phyloP scores from a whole-genome alignment of 2,113 vertebrate species.

The Gallinago paraguaiae region DNA sequence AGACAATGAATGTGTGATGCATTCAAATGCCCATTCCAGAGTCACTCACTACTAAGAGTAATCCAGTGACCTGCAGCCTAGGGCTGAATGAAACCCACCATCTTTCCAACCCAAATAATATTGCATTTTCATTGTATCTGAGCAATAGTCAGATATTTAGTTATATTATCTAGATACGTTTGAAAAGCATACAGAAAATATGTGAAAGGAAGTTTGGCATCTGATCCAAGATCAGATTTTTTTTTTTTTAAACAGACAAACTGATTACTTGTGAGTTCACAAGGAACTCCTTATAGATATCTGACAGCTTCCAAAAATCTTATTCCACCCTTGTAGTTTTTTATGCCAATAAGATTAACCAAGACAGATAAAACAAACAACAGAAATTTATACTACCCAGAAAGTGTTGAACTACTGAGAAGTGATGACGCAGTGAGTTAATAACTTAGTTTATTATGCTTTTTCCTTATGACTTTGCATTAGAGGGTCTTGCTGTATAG shows the following conservation, averaged over 20 bases:
- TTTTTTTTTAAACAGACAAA: background rate
- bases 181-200: background rate
- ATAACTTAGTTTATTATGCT: constrained; percentile 5
- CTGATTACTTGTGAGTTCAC: background rate
- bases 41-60: background rate
- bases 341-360: background rate
- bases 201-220: background rate
- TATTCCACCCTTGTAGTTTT: background rate
- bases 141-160: background rate
- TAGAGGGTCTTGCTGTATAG: background rate
- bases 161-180: background rate
- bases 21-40: background rate
- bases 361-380: background rate
- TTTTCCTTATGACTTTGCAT: background rate
- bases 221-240: background rate
- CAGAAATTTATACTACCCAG: background rate
- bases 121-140: background rate
- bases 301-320: background rate
- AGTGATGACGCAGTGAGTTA: constrained; percentile 8
- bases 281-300: background rate
- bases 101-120: background rate
- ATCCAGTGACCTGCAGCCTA: background rate
- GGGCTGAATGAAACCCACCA: background rate
- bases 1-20: background rate
- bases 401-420: background rate